Base-by-base conservation (phyloP, 2,797 vertebrate species). In the Pygocentrus nattereri region DNA sequence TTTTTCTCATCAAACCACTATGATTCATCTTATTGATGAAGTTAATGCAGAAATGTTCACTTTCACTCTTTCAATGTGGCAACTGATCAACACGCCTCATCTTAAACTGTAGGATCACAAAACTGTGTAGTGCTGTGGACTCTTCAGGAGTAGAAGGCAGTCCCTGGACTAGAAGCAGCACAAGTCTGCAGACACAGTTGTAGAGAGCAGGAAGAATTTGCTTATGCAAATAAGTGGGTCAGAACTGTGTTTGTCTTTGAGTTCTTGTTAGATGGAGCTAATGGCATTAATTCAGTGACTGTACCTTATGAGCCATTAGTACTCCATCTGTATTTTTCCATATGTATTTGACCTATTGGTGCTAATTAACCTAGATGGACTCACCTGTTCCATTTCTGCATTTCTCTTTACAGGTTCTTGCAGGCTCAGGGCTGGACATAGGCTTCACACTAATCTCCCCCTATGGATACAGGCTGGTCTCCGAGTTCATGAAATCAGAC, bases 361-460 rank as follows among this genome's bases (percentile, higher is more conserved):
- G 2, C n/a, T 44, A 47, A 16, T 41, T 38, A 27, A 18, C 7
- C 19, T 7, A 16, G n/a, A 2, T 3, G 10, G 16, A 0, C 27
- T 62, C 27, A 62, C 2, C n/a, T 59, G 19, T 68, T 11, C 15
- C 15, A 25, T 69, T 27, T 47, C 34, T 56, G 23, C 12, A 47
- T 25, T 7, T 23, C 38, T 47, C 68, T 25, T 11, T 56, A 4
- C 88, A 98, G 97, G 96, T 98, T 74, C 96, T 97, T 3, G 96
- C 95, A 12, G 97, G 96, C 2, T 94, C 96, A 0, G 95, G 96
- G 8, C 89, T 97, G 85, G 95, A 96, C 10, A 95, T 98, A 0
- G 95, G 96, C 70, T 97, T 97, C 82, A 88, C 89, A 31, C 86
- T 97, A 84, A 90, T 94, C 83, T 96, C 95, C 41, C 97, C 97